Evolutionary conservation across 2,797 vertebrate genomes (phyloP).

Genomic region (Pelodytes ibericus): DNA sequence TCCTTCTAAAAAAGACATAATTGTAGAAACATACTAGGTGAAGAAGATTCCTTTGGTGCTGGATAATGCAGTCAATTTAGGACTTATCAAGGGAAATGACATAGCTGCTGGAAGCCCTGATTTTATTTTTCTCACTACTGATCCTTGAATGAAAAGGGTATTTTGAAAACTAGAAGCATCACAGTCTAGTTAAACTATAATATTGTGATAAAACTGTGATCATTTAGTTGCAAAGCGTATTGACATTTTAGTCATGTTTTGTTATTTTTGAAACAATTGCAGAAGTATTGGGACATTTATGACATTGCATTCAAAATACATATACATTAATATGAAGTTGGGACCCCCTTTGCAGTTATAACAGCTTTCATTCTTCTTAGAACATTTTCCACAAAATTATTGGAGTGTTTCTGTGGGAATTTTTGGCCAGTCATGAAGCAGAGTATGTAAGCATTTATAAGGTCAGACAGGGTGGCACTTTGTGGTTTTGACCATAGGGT

Average conservation of each 20-base stretch:
- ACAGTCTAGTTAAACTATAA: neutral
- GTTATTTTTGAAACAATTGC: neutral
- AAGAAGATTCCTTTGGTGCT: slow-evolving; percentile 73
- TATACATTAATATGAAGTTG: too few species aligned
- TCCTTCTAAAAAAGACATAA: slow-evolving; percentile 70
- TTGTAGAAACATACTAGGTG: slow-evolving; percentile 66
- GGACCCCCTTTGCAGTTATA: too few species aligned
- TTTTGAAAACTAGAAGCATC: slow-evolving; percentile 54
- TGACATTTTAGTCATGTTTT: neutral
- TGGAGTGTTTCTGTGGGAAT: too few species aligned
- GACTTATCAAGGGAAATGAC: slow-evolving; percentile 79
- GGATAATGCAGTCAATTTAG: slow-evolving; percentile 75
- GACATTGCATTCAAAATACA: too few species aligned
- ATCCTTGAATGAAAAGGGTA: slow-evolving; percentile 70
- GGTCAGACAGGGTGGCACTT: too few species aligned
- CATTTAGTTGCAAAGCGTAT: neutral
- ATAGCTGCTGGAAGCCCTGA: slow-evolving; percentile 73
- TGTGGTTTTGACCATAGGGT: too few species aligned
- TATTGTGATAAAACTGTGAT: neutral
- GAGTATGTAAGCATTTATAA: too few species aligned
- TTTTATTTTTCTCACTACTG: slow-evolving; percentile 60
- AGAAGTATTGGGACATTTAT: too few species aligned
- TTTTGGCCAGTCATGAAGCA: too few species aligned
- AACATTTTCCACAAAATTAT: too few species aligned
- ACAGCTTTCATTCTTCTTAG: too few species aligned